These are phyloP conservation scores for Electrona antarctica DNA, from an alignment of 2,113 vertebrate species.

Conservation along the genomic window DNA sequence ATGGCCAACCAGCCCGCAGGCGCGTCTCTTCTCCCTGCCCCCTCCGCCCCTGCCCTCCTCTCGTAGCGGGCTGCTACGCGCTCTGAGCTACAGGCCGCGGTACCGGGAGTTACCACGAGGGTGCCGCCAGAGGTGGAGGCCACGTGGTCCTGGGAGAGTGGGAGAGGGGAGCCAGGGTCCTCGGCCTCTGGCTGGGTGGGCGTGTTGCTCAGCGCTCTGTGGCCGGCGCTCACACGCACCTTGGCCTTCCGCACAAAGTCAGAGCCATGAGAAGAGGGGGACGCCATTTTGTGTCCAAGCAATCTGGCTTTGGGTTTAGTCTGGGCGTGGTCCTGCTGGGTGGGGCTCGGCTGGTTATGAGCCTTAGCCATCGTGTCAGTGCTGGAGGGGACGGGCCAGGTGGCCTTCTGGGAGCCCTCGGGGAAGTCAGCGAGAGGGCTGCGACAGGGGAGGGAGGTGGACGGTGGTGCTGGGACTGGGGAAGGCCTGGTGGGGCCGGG, in stretches of 20 bases:
- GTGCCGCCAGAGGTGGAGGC: conserved; percentile 65
- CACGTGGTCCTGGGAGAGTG: conserved; percentile 63
- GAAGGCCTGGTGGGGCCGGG: conserved; percentile 52
- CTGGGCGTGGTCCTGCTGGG: conserved; percentile 76
- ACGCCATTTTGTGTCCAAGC: conserved; percentile 50
- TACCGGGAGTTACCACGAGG: conserved; percentile 38
- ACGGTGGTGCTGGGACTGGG: conserved; percentile 74
- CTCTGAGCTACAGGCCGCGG: conserved; percentile 55
- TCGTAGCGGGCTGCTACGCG: conserved; percentile 52
- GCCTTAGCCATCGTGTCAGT: conserved; percentile 91
- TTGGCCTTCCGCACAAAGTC: conserved; percentile 97
- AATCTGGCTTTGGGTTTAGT: conserved; percentile 55
- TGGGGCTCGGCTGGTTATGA: conserved; percentile 78
- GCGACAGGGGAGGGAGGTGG: conserved; percentile 81
- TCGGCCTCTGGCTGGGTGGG: conserved; percentile 50
- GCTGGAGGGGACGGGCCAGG: conserved; percentile 87
- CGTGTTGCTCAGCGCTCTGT: conserved; percentile 50
- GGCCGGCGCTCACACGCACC: conserved; percentile 86
- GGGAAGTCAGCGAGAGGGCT: conserved; percentile 83
- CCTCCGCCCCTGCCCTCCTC: conserved; percentile 78
- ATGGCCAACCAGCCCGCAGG: conserved; percentile 50
- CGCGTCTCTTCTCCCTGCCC: conserved; percentile 52
- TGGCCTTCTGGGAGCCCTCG: conserved; percentile 89
- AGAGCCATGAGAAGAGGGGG: conserved; percentile 77
- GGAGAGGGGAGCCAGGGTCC: conserved; percentile 39